Conservation (phyloP, 2,888 invertebrate species). For the Leptinotarsa juncta region DNA sequence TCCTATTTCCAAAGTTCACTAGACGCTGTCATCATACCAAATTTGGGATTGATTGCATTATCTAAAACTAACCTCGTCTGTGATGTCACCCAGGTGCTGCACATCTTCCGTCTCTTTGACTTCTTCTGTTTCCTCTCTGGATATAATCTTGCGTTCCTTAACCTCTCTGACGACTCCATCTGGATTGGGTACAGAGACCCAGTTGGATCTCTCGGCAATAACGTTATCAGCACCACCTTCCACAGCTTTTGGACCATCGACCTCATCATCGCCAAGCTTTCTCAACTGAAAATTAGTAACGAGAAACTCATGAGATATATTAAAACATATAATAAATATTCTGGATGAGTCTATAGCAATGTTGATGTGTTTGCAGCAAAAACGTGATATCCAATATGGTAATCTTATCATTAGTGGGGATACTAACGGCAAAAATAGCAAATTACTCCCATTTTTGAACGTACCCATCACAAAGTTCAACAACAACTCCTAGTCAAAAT, state of each 20-base stretch:
- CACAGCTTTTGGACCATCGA: slow-evolving; percentile 52
- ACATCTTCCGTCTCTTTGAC: slow-evolving; percentile 87
- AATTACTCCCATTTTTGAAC: too few species aligned
- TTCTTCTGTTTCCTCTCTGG: slow-evolving; percentile 85
- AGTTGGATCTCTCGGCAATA: slow-evolving; percentile 60
- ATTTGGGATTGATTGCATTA: too few species aligned
- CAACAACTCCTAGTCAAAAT: too few species aligned
- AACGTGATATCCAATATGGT: too few species aligned
- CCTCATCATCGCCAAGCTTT: slow-evolving; percentile 62
- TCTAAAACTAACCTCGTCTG: slow-evolving; percentile 79
- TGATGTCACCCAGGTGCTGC: slow-evolving; percentile 85
- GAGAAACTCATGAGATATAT: slow-evolving; percentile 10
- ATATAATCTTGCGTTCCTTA: slow-evolving; percentile 81
- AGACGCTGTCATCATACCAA: too few species aligned
- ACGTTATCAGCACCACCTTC: slow-evolving; percentile 49
- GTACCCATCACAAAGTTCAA: too few species aligned
- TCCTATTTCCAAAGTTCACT: too few species aligned
- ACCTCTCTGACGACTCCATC: slow-evolving; percentile 85
- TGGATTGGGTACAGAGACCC: slow-evolving; percentile 74
- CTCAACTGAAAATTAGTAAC: slow-evolving; percentile 55
- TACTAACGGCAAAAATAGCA: too few species aligned
- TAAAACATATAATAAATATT: not conserved
- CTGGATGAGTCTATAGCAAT: too few species aligned
- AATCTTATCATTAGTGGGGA: too few species aligned
- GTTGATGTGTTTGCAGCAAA: too few species aligned